These are phyloP conservation scores for Hemicentrotus pulcherrimus DNA, from an alignment of 35 echinoderm and acorn worm genomes.

Conservation along the genomic window DNA sequence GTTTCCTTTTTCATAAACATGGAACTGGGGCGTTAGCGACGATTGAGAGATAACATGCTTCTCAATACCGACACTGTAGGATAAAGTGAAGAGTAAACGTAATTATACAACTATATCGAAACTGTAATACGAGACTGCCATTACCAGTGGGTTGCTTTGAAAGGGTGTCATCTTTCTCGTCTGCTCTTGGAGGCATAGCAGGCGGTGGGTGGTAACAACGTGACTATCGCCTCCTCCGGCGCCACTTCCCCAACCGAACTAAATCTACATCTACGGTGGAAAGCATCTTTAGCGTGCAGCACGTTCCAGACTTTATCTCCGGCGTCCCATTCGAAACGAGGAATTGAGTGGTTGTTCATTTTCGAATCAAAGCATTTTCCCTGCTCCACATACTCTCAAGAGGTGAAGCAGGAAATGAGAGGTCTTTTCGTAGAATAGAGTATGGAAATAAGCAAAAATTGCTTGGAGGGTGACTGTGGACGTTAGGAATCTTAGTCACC, in stretches of 20 bases:
- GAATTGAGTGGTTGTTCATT: neutral
- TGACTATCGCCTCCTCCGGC: neutral
- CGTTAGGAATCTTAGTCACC: neutral
- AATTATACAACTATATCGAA: slow-evolving; percentile 10
- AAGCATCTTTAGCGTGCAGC: neutral
- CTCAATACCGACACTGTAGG: neutral
- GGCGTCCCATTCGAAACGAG: neutral
- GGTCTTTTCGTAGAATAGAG: neutral
- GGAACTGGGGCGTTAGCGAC: neutral
- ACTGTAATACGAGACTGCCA: neutral
- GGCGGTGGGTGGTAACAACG: neutral
- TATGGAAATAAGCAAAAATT: neutral
- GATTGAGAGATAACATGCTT: neutral
- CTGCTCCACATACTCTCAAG: neutral
- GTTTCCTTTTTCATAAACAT: neutral
- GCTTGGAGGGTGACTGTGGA: neutral
- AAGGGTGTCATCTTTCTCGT: slow-evolving; percentile 1
- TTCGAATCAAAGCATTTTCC: slow-evolving; percentile 4
- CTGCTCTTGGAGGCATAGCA: neutral
- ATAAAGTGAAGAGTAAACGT: neutral
- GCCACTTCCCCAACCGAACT: neutral
- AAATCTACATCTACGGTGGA: neutral
- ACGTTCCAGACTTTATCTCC: neutral
- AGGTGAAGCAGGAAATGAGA: neutral
- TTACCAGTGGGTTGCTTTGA: slow-evolving; percentile 8